These are phyloP conservation scores for Lates calcarifer DNA, from an alignment of 2,113 vertebrate genomes.

Conservation along the genomic window DNA sequence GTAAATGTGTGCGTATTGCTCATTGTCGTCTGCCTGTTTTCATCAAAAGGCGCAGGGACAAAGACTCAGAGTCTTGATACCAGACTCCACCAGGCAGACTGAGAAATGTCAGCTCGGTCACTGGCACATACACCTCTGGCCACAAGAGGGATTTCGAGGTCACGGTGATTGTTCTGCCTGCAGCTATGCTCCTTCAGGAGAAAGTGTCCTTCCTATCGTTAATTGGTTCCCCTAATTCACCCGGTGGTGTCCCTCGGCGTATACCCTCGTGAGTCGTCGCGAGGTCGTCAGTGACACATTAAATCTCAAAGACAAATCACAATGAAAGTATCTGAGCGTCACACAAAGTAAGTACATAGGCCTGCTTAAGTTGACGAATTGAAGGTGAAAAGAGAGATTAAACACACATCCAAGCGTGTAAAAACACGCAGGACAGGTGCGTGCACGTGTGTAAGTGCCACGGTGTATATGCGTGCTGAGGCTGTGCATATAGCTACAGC, in stretches of 20 bases:
- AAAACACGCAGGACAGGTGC: conserved; percentile 29
- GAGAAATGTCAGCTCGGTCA: conserved; percentile 74
- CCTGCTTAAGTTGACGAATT: conserved; percentile 10
- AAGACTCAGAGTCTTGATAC: conserved; percentile 31
- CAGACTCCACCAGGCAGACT: conserved; percentile 60
- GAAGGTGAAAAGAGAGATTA: conserved; percentile 54
- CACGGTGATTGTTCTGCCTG: conserved; percentile 71
- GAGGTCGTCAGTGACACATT: conserved; percentile 62
- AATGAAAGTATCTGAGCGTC: conserved; percentile 19
- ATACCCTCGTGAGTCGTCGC: conserved; percentile 37
- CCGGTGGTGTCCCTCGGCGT: conserved; percentile 50
- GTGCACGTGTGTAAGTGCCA: conserved; percentile 8
- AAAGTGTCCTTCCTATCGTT: conserved; percentile 71
- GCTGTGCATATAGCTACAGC: conserved; percentile 31
- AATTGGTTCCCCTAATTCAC: conserved; percentile 76
- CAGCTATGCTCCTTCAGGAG: conserved; percentile 67
- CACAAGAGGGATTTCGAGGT: conserved; percentile 77
- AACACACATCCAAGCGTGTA: conserved; percentile 29
- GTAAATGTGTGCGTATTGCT: conserved; percentile 51
- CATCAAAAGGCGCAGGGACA: conserved; percentile 23
- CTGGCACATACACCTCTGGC: conserved; percentile 65
- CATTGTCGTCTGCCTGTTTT: conserved; percentile 36
- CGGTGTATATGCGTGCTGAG: background rate
- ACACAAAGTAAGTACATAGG: background rate
- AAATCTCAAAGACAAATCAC: conserved; percentile 56